Base-by-base conservation (phyloP, 2,888 invertebrate species). In the Rotaria sp. region DNA sequence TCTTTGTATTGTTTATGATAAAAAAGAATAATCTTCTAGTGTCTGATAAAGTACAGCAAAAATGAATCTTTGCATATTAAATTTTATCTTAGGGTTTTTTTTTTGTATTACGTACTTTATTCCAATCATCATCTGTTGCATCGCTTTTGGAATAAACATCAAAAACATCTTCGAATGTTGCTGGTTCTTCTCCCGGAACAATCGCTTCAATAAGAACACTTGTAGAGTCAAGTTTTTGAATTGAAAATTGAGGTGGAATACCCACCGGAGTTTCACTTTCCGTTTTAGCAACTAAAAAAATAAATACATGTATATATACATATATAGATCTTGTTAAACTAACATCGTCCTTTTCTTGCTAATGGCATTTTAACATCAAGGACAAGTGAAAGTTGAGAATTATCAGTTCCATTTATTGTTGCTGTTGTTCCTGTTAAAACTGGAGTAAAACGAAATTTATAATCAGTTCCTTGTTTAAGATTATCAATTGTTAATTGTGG, bases 191-290 rank as follows among this genome's bases (percentile, higher is more conserved):
- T 45, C 13, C 26, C 0, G 80, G 80, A 80, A 67, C 67, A 30
- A 80, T 7, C 24, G 80, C 80, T 80, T 80, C 80, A n/a, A 80
- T 80, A 26, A 80, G 45, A n/a, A 80, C 80, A 80, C 80, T 80
- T 2, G 41, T 80, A n/a, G 41, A 13, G 45, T 80, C 80, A 80
- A 80, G 26, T 45, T 80, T 41, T 45, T 45, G 26, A 13, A 80
- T n/a, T 45, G 13, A 21, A n/a, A 80, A 80, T 26, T 41, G 24
- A 26, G 80, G 80, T 13, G 45, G 26, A 45, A 10, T 4, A 30
- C 13, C 18, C 2, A 3, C 45, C n/a, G 41, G 24, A 7, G 80
- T n/a, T 26, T 45, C 45, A 45, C 2, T n/a, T 80, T 41, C 80
- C 26, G 24, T n/a, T 45, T 35, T 15, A 21, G 15, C 15, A 21